phyloP scores from a whole-genome alignment of 2,797 vertebrate species.

The Craterocephalus amniculus region DNA sequence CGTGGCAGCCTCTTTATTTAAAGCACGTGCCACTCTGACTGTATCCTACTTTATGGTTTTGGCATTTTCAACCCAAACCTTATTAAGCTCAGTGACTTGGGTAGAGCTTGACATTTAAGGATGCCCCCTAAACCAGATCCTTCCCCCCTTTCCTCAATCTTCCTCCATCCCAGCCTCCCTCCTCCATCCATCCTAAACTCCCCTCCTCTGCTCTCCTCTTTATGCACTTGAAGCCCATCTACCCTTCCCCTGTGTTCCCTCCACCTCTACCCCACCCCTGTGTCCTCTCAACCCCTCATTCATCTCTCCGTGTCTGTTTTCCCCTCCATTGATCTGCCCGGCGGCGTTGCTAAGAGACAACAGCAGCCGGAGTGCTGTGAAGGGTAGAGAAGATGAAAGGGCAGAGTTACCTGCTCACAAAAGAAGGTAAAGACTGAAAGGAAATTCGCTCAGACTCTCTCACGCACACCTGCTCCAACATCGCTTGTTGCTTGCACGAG shows the following conservation, averaged over 20 bases:
- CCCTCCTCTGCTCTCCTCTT: neutral
- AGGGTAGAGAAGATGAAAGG: conserved; percentile 48
- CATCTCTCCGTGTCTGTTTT: conserved; percentile 36
- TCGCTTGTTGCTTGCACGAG: no score
- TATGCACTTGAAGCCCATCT: conserved; percentile 37
- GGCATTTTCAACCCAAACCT: neutral
- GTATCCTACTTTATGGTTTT: no score
- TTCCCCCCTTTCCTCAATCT: neutral
- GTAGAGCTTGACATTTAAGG: conserved; percentile 39
- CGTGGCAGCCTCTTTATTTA: neutral
- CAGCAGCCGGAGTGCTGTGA: conserved; percentile 37
- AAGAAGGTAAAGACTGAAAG: conserved; percentile 19
- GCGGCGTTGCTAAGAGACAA: conserved; percentile 75
- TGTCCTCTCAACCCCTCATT: conserved; percentile 50
- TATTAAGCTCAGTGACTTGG: conserved; percentile 25
- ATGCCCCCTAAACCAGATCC: conserved; percentile 5
- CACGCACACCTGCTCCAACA: neutral
- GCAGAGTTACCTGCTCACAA: conserved; percentile 32
- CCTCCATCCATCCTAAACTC: neutral
- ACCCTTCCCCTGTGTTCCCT: conserved; percentile 17
- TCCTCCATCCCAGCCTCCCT: neutral
- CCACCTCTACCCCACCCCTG: conserved; percentile 18
- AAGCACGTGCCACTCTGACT: neutral
- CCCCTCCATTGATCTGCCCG: conserved; percentile 59
- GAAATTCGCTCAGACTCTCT: neutral